Conservation (phyloP, 2,888 invertebrate species). For the Pseudolycoriella hygida region DNA sequence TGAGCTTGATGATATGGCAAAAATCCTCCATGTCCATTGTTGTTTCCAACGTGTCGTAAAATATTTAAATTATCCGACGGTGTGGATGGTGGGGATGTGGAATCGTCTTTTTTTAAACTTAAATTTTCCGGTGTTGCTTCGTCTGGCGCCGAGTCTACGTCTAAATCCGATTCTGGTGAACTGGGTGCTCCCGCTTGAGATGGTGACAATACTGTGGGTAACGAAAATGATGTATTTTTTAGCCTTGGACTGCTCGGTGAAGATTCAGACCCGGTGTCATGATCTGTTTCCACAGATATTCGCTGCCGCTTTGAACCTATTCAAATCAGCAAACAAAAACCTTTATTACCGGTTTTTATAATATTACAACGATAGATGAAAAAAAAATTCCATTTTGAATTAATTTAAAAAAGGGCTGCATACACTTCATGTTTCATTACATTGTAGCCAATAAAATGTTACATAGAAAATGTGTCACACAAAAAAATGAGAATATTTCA, state of each 20-base stretch:
- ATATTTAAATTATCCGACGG: constrained; percentile 16
- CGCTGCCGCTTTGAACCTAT: constrained; percentile 27
- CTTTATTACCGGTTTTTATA: too few relatives aligned
- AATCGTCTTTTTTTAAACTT: constrained; percentile 50
- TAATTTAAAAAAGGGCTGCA: too few relatives aligned
- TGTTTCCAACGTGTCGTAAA: constrained; percentile 4
- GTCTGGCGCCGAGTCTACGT: constrained; percentile 30
- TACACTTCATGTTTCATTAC: too few relatives aligned
- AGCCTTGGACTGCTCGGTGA: constrained; percentile 26
- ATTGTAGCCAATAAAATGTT: too few relatives aligned
- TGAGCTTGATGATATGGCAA: constrained; percentile 30
- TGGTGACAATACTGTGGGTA: constrained; percentile 25
- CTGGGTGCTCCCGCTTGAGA: constrained; percentile 28
- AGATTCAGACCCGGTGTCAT: constrained; percentile 28
- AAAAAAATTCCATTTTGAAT: too few relatives aligned
- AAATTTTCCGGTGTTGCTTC: constrained; percentile 61
- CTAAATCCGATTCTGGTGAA: constrained; percentile 29
- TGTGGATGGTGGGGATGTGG: constrained; percentile 27
- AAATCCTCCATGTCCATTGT: constrained; percentile 25
- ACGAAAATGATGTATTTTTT: constrained; percentile 16
- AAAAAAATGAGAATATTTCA: too few relatives aligned
- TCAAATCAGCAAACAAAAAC: not conserved
- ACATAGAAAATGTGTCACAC: too few relatives aligned
- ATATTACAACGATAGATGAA: too few relatives aligned
- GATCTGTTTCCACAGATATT: constrained; percentile 29